These are phyloP conservation scores for Verasper variegatus DNA, from an alignment of 2,113 vertebrate genomes.

Conservation along the genomic window DNA sequence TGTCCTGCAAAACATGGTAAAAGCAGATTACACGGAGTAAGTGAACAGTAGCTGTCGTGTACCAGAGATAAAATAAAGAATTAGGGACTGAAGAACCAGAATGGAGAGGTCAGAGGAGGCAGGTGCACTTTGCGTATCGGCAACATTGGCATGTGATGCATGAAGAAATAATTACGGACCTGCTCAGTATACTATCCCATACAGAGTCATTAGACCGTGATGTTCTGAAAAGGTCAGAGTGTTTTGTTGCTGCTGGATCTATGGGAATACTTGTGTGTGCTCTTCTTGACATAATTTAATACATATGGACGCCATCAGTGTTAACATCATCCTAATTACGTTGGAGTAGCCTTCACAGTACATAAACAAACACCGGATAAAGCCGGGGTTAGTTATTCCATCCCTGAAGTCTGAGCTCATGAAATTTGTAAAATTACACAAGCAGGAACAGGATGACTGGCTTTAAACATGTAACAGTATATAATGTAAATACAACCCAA, in stretches of 20 bases:
- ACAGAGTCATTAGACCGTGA: conserved; percentile 40
- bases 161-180: conserved; percentile 20
- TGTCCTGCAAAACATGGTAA: conserved; percentile 6
- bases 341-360: conserved; percentile 47
- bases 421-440: conserved; percentile 30
- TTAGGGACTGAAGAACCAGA: neutral
- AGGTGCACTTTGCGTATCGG: neutral
- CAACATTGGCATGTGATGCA: conserved; percentile 4
- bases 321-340: conserved; percentile 67
- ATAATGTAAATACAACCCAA: no score
- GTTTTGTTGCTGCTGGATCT: conserved; percentile 37
- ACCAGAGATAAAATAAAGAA: neutral
- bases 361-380: conserved; percentile 55
- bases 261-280: conserved; percentile 20
- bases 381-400: conserved; percentile 25
- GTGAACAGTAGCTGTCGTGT: neutral
- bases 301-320: conserved; percentile 58
- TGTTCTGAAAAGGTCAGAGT: conserved; percentile 66
- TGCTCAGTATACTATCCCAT: conserved; percentile 16
- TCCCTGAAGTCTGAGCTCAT: conserved; percentile 49
- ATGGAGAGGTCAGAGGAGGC: neutral
- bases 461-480: no score
- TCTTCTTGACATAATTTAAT: conserved; percentile 56
- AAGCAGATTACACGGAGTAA: conserved; percentile 6
- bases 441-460: neutral